Evolutionary conservation across 2,113 vertebrate genomes (phyloP).

Genomic region (Triplophysa dalaica): DNA sequence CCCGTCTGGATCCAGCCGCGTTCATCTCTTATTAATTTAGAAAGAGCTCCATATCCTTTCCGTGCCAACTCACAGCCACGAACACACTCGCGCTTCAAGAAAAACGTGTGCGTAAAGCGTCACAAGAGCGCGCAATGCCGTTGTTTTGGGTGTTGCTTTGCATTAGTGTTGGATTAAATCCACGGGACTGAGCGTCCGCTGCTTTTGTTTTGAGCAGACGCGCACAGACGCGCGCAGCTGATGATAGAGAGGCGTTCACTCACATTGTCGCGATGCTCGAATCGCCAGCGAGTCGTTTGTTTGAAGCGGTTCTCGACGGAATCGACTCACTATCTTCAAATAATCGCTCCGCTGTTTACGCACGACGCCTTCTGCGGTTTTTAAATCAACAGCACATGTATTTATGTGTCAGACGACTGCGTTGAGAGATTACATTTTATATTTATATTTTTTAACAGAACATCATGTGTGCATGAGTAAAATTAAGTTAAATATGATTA

Average conservation of each 20-base stretch:
- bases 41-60: constrained; percentile 51
- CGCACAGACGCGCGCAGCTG: background rate
- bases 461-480: too few species aligned
- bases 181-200: background rate
- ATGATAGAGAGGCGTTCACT: constrained; percentile 26
- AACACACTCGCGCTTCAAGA: constrained; percentile 11
- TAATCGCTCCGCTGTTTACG: too few species aligned
- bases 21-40: constrained; percentile 68
- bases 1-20: constrained; percentile 28
- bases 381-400: too few species aligned
- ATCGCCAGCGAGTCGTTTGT: background rate
- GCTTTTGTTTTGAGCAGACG: constrained; percentile 32
- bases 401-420: too few species aligned
- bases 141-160: background rate
- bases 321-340: background rate
- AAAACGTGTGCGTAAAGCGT: background rate
- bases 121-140: background rate
- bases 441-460: too few species aligned
- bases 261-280: background rate
- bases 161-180: constrained; percentile 11
- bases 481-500: too few species aligned
- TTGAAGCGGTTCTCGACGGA: background rate
- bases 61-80: constrained; percentile 47
- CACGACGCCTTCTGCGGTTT: background rate
- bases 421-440: too few species aligned